Conservation (phyloP, 2,888 invertebrate species). For the Globia sparganii region DNA sequence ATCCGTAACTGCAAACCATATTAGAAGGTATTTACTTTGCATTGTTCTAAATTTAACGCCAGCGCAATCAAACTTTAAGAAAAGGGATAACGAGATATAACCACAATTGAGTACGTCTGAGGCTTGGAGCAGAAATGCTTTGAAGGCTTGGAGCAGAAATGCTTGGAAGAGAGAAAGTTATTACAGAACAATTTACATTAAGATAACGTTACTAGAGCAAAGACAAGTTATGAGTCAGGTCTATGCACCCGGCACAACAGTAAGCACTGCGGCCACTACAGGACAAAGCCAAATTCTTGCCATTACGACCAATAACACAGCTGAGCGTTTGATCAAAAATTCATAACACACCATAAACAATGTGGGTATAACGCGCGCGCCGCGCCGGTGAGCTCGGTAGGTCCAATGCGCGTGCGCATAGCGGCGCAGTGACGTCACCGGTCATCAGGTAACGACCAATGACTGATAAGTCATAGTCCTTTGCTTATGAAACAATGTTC, state of each 20-base stretch:
- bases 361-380: constrained; percentile 28
- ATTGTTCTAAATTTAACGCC: constrained; percentile 13
- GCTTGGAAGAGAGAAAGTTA: constrained; percentile 4
- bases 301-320: constrained; percentile 32
- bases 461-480: constrained; percentile 61
- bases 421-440: constrained; percentile 79
- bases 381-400: constrained; percentile 41
- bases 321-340: constrained; percentile 59
- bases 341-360: constrained; percentile 62
- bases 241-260: not conserved
- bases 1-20: constrained; percentile 59
- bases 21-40: constrained; percentile 37
- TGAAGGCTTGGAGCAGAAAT: too few species aligned
- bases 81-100: not conserved
- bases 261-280: not conserved
- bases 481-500: constrained; percentile 67
- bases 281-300: constrained; percentile 40
- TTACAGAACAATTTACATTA: not conserved
- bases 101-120: too few species aligned
- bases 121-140: not conserved
- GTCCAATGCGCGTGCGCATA: constrained; percentile 75
- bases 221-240: constrained; percentile 18
- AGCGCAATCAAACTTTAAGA: not conserved
- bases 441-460: constrained; percentile 54
- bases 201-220: constrained; percentile 11